phyloP scores from a whole-genome alignment of 2,797 vertebrate genomes.

The Danionella dracula region DNA sequence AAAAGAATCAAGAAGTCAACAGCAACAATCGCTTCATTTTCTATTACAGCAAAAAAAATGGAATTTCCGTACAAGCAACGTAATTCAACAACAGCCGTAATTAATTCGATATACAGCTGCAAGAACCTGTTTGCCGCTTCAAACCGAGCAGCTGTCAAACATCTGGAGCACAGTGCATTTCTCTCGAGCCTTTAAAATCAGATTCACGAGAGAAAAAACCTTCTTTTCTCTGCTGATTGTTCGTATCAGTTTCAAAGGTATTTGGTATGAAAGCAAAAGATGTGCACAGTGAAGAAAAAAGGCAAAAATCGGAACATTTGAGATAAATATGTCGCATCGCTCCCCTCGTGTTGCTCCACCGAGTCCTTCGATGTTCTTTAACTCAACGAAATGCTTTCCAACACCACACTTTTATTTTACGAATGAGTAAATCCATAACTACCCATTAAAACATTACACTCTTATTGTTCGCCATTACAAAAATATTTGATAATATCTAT shows the following conservation, averaged over 20 bases:
- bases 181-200: not conserved
- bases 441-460: too few species aligned
- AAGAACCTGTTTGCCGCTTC: not conserved
- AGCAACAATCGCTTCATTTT: not conserved
- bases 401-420: too few species aligned
- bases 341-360: too few species aligned
- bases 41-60: not conserved
- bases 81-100: not conserved
- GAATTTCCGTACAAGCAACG: not conserved
- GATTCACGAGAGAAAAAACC: not conserved
- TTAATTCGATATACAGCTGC: not conserved
- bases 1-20: conserved; percentile 2
- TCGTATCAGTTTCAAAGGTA: conserved; percentile 1
- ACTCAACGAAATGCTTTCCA: too few species aligned
- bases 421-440: too few species aligned
- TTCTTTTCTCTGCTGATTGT: conserved; percentile 28
- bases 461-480: too few species aligned
- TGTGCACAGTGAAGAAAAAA: conserved; percentile 27
- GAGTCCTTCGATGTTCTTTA: too few species aligned
- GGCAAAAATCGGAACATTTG: not conserved
- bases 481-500: too few species aligned
- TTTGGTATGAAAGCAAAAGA: conserved; percentile 42
- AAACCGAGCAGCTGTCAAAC: not conserved
- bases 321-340: not conserved
- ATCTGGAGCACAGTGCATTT: not conserved